Evolutionary conservation across 2,888 invertebrate species (phyloP), one percentile per base, ranked within the genome.

Genomic region (Lepeophtheirus nordmannii): DNA sequence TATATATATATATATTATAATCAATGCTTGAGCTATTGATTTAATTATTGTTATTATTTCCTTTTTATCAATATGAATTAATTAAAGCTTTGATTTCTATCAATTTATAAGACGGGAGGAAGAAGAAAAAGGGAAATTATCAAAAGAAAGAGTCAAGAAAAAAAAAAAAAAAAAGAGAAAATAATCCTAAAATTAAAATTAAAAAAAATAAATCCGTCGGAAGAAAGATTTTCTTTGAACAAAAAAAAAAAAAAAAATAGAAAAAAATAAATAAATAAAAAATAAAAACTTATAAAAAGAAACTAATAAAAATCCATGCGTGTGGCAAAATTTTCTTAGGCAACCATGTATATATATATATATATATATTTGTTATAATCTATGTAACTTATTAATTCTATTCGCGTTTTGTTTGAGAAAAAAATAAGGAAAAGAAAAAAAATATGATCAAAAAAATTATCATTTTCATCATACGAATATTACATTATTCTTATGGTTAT

Each of bases 401-500:
- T 46, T 46, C 53, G 53, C 53, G 53, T 46, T 46, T 46, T 46
- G 53, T 46, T 46, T 46, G 53, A 8, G 17, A 46, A 46, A 46
- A 41, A 11, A 41, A 11, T 41, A 41, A 11, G 11, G 14, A 41
- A 14, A 17, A 46, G 17, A 8, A 46, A 46, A 46, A 46, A 46
- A 30, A 30, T 5, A 5, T 5, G 2, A 7, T 5, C 7, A 30
- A 30, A 30, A 30, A 46, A 46, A 14, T 46, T 46, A 46, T 46
- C 53, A 46, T 46, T 46, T 46, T 46, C 53, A 46, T 46, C 17
- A 17, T 46, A 46, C 3, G 53, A 46, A 46, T 46, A 46, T 46
- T 46, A 46, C 53, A 46, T 46, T 46, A 46, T 46, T 46, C 17
- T 46, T 46, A 46, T 46, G n/a, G 53, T 46, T 46, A 46, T 46